These are phyloP conservation scores for Geophilus truncorum DNA, from an alignment of 2,888 invertebrate species.

Conservation along the genomic window DNA sequence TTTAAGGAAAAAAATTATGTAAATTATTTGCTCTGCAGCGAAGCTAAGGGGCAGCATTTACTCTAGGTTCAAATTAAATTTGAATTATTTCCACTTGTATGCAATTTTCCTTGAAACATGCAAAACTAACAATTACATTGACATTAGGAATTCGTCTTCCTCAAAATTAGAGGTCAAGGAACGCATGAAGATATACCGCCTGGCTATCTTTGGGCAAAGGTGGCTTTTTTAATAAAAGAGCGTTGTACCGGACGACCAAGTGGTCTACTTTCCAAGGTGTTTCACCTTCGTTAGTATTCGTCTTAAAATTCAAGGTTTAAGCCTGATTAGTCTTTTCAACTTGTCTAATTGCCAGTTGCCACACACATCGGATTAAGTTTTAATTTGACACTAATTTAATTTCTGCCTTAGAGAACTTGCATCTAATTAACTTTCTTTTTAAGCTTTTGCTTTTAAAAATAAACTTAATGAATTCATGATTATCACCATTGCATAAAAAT, in stretches of 20 bases:
- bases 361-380: too few relatives aligned
- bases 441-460: too few relatives aligned
- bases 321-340: neutral
- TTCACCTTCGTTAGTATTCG: neutral
- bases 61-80: too few relatives aligned
- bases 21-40: too few relatives aligned
- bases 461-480: too few relatives aligned
- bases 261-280: constrained; percentile 22
- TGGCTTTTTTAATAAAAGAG: neutral
- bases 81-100: neutral
- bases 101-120: neutral
- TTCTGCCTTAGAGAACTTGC: too few relatives aligned
- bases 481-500: too few relatives aligned
- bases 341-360: neutral
- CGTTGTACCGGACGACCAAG: neutral
- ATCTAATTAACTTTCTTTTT: too few relatives aligned
- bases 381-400: too few relatives aligned
- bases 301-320: neutral
- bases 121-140: neutral
- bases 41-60: too few relatives aligned
- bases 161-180: neutral
- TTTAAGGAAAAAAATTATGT: too few relatives aligned
- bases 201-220: neutral
- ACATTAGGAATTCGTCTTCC: neutral
- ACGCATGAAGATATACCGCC: neutral